These are phyloP conservation scores for Nycticorax nycticorax DNA, from an alignment of 2,113 vertebrate species.

Conservation along the genomic window DNA sequence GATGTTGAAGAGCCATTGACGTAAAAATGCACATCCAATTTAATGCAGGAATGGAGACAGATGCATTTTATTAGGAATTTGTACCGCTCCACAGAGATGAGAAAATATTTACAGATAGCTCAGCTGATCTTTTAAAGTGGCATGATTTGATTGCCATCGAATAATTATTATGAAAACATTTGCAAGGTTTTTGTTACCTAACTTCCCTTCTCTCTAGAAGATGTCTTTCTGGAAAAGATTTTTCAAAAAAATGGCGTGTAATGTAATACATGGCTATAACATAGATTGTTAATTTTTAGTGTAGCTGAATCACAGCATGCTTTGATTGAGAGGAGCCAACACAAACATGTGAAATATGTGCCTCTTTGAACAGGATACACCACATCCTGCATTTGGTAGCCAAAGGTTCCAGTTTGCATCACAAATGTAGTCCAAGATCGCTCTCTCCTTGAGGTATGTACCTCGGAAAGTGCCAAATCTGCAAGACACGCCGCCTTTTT, in stretches of 20 bases:
- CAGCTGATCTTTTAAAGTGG: slow-evolving; percentile 56
- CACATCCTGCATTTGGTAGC: slow-evolving; percentile 76
- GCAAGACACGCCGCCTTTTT: not conserved
- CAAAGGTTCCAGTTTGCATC: slow-evolving; percentile 71
- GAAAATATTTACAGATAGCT: slow-evolving; percentile 56
- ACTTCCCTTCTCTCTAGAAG: slow-evolving; percentile 20
- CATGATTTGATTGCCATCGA: not conserved
- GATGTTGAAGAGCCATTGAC: not conserved
- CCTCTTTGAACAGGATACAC: slow-evolving; percentile 77
- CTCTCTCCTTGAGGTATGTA: slow-evolving; percentile 57
- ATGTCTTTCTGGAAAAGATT: slow-evolving; percentile 47
- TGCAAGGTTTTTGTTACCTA: slow-evolving; percentile 26
- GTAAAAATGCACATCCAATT: not conserved
- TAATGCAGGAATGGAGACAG: not conserved
- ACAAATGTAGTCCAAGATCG: slow-evolving; percentile 63
- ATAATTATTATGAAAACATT: slow-evolving; percentile 51
- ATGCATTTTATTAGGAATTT: slow-evolving; percentile 16
- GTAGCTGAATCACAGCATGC: slow-evolving; percentile 69
- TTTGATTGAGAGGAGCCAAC: slow-evolving; percentile 72
- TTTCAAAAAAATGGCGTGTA: not conserved
- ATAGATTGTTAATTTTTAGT: slow-evolving; percentile 73
- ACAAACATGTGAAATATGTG: slow-evolving; percentile 72
- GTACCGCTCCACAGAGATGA: not conserved
- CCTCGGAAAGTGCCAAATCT: slow-evolving; percentile 41
- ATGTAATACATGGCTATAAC: slow-evolving; percentile 63